phyloP scores from a whole-genome alignment of 2,797 vertebrate species.

The Spheniscus humboldti region DNA sequence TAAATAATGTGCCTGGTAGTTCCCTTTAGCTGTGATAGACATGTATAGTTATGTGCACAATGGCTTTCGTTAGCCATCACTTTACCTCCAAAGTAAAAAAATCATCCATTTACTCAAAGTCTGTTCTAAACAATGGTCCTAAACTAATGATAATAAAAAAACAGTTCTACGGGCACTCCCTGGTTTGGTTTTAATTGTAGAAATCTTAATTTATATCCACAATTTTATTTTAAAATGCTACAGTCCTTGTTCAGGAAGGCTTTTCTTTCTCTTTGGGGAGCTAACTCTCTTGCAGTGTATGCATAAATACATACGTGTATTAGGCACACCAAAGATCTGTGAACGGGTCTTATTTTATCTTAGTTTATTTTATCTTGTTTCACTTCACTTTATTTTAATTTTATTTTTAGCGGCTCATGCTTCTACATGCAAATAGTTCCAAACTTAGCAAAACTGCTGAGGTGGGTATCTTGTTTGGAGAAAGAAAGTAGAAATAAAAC shows the following conservation, averaged over 20 bases:
- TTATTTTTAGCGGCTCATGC: neutral
- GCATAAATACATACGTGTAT: neutral
- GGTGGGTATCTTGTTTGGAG: neutral
- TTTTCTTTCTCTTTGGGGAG: neutral
- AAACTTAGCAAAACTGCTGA: conserved; percentile 4
- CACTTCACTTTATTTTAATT: neutral
- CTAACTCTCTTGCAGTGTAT: neutral
- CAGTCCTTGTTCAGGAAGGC: neutral
- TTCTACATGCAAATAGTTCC: neutral
- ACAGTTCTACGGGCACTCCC: neutral
- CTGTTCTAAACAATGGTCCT: neutral
- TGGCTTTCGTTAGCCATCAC: neutral
- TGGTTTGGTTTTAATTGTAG: neutral
- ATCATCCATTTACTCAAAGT: neutral
- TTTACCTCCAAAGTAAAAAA: neutral
- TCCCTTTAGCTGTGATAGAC: neutral
- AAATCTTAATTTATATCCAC: neutral
- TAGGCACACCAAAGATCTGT: neutral
- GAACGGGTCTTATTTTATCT: neutral
- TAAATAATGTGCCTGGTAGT: neutral
- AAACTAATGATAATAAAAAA: neutral
- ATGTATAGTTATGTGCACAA: neutral
- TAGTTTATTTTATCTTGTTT: neutral
- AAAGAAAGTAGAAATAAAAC: conserved; percentile 15
- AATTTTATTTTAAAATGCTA: neutral